Base-by-base conservation (phyloP, 2,888 invertebrate genomes). In the Microplitis deprimator region DNA sequence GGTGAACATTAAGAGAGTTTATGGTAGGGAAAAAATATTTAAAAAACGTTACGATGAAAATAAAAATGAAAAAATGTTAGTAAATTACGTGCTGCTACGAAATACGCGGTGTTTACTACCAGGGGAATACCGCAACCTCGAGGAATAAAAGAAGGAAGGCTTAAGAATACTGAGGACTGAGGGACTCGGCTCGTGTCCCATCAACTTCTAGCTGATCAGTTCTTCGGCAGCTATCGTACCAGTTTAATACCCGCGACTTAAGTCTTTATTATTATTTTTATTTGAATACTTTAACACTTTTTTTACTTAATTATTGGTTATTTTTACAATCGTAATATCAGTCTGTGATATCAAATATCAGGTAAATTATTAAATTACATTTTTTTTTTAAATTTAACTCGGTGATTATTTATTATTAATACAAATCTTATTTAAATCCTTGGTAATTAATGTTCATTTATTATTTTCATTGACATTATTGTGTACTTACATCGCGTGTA, bases 131-230 rank as follows among this genome's bases (percentile, higher is more conserved):
- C 50, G 50, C 50, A 50, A 50, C 50, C 50, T 50, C 50, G 50
- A 50, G 13, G 50, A 50, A 50, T 50, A 50, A 50, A 62, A 75
- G 72, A 69, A 69, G 60, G 71, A 64, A 70, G 13, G 50, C 50
- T 50, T 50, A 50, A 50, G 50, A 13, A 50, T 50, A 13, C 13
- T 20, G 70, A 70, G 67, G 72, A 38, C 41, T 68, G 68, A 50
- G 60, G 71, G 59, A 65, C 72, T 65, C 38, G 62, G 65, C 67
- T 73, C 68, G 59, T 39, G 65, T 74, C 67, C 61, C 29, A 50
- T 67, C 67, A 67, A 65, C 60, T 50, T 73, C n/a, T 20, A 40
- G 29, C 41, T 59, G 65, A 73, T 67, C 73, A 73, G 73, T 73
- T 65, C 73, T 67, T 59, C 20, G 29, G 41, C 67, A 29, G 67